Evolutionary conservation across 2,888 invertebrate genomes (phyloP), one percentile per base, ranked within the genome.

Genomic region (Lasius platythorax): DNA sequence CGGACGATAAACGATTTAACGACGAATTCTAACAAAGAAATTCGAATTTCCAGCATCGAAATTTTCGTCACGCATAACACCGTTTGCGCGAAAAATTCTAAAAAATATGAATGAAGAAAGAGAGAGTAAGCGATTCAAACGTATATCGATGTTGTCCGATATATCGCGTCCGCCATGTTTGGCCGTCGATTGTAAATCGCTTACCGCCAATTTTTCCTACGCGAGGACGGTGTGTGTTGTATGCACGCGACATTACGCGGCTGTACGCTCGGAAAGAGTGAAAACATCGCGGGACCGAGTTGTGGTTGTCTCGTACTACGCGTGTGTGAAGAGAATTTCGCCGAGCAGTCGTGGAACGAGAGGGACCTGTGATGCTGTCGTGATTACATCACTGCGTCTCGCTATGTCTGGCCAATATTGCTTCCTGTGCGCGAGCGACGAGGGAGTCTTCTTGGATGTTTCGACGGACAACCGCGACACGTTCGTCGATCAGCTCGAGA

Each of bases 391-490:
- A n/a, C 0, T 37, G 11, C n/a, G 5, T 8, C 11, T 28, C 43
- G 43, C 18, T 28, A 93, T 95, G 95, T 72, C 93, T 67, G 84
- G 73, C 8, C 87, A 91, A 81, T 88, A 88, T 84, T 95, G 95
- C 88, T 92, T 93, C 68, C 84, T 95, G 28, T 95, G 95, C 84
- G 94, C 94, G 2, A 94, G 92, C 83, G 93, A 95, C 83, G 94
- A 94, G 85, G 94, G 95, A 53, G 87, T 94, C 56, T 92, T 95
- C 70, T 84, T 95, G 81, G 93, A 95, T 70, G 86, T 94, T 76
- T 91, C 92, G 3, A 67, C 89, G 3, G 90, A 92, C 40, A 93
- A 92, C n/a, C 84, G 88, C 43, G 85, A 88, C 28, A 50, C 67
- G 30, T 88, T 93, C 72, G 82, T 84, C 40, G 83, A 86, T 12